Evolutionary conservation across 2,797 vertebrate genomes (phyloP), one percentile per base, ranked within the genome.

Genomic region (Coilia nasus): DNA sequence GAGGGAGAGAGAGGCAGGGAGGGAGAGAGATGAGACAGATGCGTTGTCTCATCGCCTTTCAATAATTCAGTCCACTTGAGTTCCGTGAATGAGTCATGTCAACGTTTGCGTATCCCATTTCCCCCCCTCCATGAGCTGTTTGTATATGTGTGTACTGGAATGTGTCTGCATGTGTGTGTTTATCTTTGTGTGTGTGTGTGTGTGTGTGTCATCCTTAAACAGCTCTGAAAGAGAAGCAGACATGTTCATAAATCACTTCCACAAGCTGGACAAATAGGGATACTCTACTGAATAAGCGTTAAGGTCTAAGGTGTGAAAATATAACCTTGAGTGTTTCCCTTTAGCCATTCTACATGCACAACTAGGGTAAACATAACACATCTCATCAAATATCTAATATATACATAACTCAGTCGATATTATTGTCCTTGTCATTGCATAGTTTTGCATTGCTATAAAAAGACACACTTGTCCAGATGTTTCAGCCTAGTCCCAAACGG

Each of bases 51-150:
- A 57, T 54, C 6, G 21, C 46, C 23, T 82, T 78, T 84, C 82
- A 86, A 86, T 88, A 86, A 87, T 87, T 87, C 83, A 83, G 28
- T 81, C 78, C 71, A 84, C 81, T 86, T 71, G 83, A 81, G 83
- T 44, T 17, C 81, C 21, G 25, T 82, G 67, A 85, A 41, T 28
- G 60, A 57, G 80, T 85, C 23, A 57, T 78, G 67, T 87, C 82
- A 87, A 88, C 23, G 1, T 78, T 78, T 44, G 71, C 71, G 6
- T 41, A 78, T 78, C 71, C 31, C 35, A 44, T 78, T 78, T 78
- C 71, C 17, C 35, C 35, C 35, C 31, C 17, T 15, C 31, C 71
- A 78, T 78, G 71, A 78, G 17, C 9, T 78, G 64, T 31, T 41
- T 41, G 71, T 78, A 6, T 44, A 19, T 44, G 71, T 44, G n/a